These are phyloP conservation scores for Stichopus chloronotus DNA, from an alignment of 35 echinoderm and acorn worm genomes.

Conservation along the genomic window DNA sequence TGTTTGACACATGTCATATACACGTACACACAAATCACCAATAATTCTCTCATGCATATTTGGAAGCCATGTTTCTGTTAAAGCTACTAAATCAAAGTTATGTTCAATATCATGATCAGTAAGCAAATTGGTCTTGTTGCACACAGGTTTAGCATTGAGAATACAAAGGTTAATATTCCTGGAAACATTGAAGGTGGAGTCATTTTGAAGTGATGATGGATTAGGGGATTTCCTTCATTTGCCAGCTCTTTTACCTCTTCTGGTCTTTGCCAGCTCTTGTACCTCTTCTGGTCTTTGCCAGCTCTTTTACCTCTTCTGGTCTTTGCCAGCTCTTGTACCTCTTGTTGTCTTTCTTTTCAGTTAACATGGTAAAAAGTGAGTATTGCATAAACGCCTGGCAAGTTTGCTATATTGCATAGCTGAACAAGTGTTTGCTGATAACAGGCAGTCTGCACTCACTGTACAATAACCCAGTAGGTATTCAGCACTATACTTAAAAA, in stretches of 20 bases:
- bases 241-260: too few relatives aligned
- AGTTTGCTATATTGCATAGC: neutral
- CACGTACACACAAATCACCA: neutral
- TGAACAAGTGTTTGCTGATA: constrained; percentile 4
- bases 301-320: too few relatives aligned
- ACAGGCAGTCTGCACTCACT: neutral
- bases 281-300: neutral
- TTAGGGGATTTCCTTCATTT: neutral
- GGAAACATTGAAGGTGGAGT: neutral
- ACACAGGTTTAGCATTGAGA: too few relatives aligned
- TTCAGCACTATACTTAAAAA: constrained; percentile 12
- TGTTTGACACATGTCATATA: neutral
- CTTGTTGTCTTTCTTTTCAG: neutral
- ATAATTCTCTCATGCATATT: neutral
- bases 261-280: too few relatives aligned
- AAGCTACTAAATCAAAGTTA: neutral
- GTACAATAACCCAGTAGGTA: neutral
- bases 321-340: constrained; percentile 11
- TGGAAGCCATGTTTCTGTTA: neutral
- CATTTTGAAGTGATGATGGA: neutral
- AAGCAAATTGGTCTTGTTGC: too few relatives aligned
- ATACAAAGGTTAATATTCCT: too few relatives aligned
- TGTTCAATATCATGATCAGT: too few relatives aligned
- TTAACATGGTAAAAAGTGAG: neutral
- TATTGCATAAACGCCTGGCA: neutral